Conservation (phyloP, 2,113 vertebrate species). For the Chionis minor region DNA sequence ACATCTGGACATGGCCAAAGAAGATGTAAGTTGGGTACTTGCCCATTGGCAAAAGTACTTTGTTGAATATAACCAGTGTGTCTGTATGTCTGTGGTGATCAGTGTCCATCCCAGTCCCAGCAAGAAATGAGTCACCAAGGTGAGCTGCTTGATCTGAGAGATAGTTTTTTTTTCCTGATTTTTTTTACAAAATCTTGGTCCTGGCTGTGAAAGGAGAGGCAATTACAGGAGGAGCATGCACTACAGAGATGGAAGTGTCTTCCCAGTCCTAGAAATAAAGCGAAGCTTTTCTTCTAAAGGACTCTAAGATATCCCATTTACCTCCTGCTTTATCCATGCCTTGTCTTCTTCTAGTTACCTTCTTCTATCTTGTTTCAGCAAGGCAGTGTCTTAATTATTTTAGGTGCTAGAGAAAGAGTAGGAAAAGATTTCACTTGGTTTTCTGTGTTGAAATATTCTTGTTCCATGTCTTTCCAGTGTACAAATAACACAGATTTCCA, state of each 20-base stretch:
- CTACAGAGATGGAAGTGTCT: background rate
- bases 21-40: rapidly evolving
- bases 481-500: background rate
- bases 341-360: background rate
- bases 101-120: background rate
- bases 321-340: background rate
- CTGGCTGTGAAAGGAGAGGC: background rate
- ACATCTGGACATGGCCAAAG: background rate
- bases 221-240: background rate
- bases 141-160: background rate
- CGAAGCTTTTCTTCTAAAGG: background rate
- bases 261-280: background rate
- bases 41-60: background rate
- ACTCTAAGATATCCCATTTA: background rate
- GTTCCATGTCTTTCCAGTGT: background rate
- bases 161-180: background rate
- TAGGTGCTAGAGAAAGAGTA: background rate
- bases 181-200: background rate
- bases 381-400: background rate
- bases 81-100: background rate
- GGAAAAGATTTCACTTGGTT: background rate
- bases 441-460: background rate
- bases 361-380: background rate
- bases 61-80: rapidly evolving
- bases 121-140: background rate